phyloP scores from a whole-genome alignment of 2,113 vertebrate genomes.

The Chloroceryle aenea region DNA sequence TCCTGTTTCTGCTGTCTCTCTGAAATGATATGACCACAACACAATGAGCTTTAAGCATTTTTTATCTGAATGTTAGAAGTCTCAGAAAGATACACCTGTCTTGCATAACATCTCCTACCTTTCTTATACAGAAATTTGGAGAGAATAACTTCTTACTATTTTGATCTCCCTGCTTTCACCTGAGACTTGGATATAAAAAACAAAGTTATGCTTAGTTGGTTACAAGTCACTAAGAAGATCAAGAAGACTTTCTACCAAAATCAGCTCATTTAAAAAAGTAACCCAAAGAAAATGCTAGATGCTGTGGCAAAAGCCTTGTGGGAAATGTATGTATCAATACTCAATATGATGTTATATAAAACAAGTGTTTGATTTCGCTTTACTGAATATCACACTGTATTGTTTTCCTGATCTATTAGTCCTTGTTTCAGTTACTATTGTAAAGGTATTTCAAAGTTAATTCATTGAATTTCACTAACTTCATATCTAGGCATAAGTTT shows the following conservation, averaged over 20 bases:
- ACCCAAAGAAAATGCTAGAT: background rate
- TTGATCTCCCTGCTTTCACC: background rate
- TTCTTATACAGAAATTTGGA: background rate
- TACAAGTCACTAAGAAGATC: background rate
- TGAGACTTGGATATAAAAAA: rapidly evolving
- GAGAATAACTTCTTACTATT: background rate
- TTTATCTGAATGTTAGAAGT: background rate
- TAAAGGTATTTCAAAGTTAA: background rate
- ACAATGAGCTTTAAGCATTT: background rate
- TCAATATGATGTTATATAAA: background rate
- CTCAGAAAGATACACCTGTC: background rate
- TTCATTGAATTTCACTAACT: background rate
- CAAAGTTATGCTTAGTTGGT: background rate
- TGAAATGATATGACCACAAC: background rate
- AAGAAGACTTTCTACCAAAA: background rate
- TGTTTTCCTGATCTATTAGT: background rate
- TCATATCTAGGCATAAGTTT: background rate
- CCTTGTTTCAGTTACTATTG: background rate
- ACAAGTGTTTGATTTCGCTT: background rate
- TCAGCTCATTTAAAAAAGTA: background rate
- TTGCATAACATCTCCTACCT: background rate
- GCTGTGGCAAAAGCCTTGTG: background rate
- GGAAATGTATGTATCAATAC: background rate
- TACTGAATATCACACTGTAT: background rate
- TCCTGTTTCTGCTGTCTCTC: background rate